Percentiles rank a stretch among this genome's conserved stretches.
These are phyloP conservation scores for Lophius piscatorius DNA, from an alignment of 2,113 vertebrate species.

Conservation along the genomic window DNA sequence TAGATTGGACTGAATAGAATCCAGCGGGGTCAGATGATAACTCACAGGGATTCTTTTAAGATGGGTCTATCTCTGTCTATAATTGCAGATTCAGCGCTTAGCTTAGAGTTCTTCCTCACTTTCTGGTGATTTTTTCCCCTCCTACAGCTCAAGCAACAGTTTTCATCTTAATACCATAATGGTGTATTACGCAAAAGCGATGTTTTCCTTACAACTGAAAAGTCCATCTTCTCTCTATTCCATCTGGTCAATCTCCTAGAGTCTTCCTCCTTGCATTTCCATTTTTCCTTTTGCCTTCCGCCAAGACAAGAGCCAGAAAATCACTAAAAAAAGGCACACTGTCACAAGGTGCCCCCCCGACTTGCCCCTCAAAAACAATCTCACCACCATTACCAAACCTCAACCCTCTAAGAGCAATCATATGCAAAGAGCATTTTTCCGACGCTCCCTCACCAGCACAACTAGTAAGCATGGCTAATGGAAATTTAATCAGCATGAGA, in stretches of 20 bases:
- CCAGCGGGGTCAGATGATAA: too few species aligned
- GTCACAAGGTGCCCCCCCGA: constrained; percentile 40
- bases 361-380: constrained; percentile 19
- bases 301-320: constrained; percentile 42
- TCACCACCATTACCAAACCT: constrained; percentile 69
- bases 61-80: too few species aligned
- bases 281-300: constrained; percentile 47
- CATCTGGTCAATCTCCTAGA: constrained; percentile 32
- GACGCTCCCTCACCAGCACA: constrained; percentile 56
- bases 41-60: too few species aligned
- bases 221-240: constrained; percentile 29
- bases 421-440: constrained; percentile 73
- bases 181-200: constrained; percentile 26
- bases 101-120: constrained; percentile 12
- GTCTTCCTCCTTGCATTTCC: constrained; percentile 51
- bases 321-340: constrained; percentile 35
- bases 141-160: constrained; percentile 15
- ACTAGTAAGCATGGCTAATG: constrained; percentile 78
- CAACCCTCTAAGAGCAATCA: constrained; percentile 65
- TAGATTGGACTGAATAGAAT: too few species aligned
- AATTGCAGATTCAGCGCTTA: constrained; percentile 5
- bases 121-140: constrained; percentile 21
- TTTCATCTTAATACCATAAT: constrained; percentile 49
- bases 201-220: constrained; percentile 47
- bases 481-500: constrained; percentile 81